These are phyloP conservation scores for Melanotaenia nigrans DNA, from an alignment of 2,797 vertebrate genomes.

Conservation along the genomic window DNA sequence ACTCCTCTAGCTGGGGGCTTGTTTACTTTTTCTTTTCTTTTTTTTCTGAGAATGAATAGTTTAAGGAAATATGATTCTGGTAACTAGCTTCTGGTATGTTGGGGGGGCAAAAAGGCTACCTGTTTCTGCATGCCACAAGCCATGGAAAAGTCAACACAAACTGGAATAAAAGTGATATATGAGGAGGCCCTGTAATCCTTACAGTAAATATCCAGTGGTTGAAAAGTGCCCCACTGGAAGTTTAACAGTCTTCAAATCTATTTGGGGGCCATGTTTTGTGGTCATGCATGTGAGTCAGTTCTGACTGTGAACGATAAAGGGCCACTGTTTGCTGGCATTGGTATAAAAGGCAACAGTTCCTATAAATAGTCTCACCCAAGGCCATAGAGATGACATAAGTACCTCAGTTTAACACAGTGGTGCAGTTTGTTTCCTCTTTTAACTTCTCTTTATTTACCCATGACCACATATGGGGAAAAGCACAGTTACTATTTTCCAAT, in stretches of 20 bases:
- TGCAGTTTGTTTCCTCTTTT: slow-evolving; percentile 63
- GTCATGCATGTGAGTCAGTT: slow-evolving; percentile 53
- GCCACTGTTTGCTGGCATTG: slow-evolving; percentile 64
- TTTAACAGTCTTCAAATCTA: slow-evolving; percentile 26
- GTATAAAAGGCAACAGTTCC: slow-evolving; percentile 73
- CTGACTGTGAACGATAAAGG: slow-evolving; percentile 59
- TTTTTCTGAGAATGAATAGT: slow-evolving; percentile 35
- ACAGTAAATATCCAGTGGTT: slow-evolving; percentile 8
- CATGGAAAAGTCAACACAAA: slow-evolving; percentile 13
- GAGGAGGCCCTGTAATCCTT: not conserved
- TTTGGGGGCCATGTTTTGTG: slow-evolving; percentile 41
- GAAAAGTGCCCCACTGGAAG: slow-evolving; percentile 5
- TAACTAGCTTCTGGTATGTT: slow-evolving; percentile 30
- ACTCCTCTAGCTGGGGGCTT: slow-evolving; percentile 31
- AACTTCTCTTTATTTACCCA: slow-evolving; percentile 62
- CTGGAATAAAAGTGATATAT: not conserved
- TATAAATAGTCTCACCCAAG: slow-evolving; percentile 75
- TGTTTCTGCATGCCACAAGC: slow-evolving; percentile 15
- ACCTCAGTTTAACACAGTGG: slow-evolving; percentile 55
- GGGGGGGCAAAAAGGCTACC: not conserved
- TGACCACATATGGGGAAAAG: slow-evolving; percentile 62
- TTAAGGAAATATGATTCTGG: slow-evolving; percentile 35
- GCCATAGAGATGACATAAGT: slow-evolving; percentile 72
- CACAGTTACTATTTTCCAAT: slow-evolving; percentile 36
- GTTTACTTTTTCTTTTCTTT: slow-evolving; percentile 11